Base-by-base conservation (phyloP, 2,888 invertebrate species). In the Drosophila macrospina region DNA sequence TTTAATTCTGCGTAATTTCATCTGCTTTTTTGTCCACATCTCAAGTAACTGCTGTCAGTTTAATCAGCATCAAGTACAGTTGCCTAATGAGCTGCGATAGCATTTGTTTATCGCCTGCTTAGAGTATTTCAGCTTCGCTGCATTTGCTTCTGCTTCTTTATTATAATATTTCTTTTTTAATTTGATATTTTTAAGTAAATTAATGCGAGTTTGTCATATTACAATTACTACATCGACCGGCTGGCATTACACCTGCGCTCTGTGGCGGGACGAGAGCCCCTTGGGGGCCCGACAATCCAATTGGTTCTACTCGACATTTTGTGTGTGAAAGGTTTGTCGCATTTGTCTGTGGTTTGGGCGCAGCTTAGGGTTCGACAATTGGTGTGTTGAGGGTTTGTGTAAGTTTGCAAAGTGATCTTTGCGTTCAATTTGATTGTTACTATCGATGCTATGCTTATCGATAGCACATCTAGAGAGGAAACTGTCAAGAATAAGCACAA, bases 171-270 rank as follows among this genome's bases (percentile, higher is more conserved):
- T 69, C 32, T 39, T 51, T 56, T 63, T 65, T 69, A 20, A 20
- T 20, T 20, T 20, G 20, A 3, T 20, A 45, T 44, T 59, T 66
- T 56, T 54, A 37, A 50, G 69, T 62, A 71, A 82, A 83, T 86
- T 86, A 78, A 85, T 78, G 71, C 76, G 73, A 71, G 71, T 71
- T 83, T 88, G 88, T 86, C 88, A 85, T 83, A 88, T 88, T 86
- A 80, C 74, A 80, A 88, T 88, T 86, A 86, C 84, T 80, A 82
- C 84, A 45, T 65, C 60, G 63, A 67, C 65, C 78, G 71, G 81
- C 69, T 79, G 79, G 74, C 64, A 78, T 82, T 89, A 86, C 86
- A 86, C 86, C 86, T 86, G 86, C 84, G 65, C 70, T 39, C 55
- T 41, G 37, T 71, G 57, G 30, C 30, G 10, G 30, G 20, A 63